phyloP scores from a whole-genome alignment of 2,797 vertebrate genomes.

The Chanos chanos region DNA sequence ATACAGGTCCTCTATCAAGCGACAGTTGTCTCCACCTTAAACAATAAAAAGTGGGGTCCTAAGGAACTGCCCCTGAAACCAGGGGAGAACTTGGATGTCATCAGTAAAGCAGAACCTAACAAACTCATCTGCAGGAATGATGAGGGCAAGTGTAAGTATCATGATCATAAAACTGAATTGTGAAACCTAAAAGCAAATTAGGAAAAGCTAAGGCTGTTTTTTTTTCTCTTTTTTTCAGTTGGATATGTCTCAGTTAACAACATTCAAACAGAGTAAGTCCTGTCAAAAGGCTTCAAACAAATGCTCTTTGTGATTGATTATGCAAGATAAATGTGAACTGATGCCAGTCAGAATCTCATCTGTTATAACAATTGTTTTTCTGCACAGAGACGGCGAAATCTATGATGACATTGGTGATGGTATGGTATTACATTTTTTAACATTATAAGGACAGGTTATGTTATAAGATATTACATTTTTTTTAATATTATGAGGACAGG shows the following conservation, averaged over 20 bases:
- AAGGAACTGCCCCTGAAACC: conserved; percentile 83
- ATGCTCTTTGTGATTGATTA: background rate
- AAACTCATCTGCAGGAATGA: conserved; percentile 88
- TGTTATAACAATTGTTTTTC: conserved; percentile 7
- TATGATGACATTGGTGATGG: conserved; percentile 91
- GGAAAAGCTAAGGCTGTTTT: background rate
- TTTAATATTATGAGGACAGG: too few relatives aligned
- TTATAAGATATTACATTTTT: too few relatives aligned
- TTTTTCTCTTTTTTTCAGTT: conserved; percentile 71
- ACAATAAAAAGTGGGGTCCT: conserved; percentile 73
- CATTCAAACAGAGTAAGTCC: conserved; percentile 80
- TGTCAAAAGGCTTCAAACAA: background rate
- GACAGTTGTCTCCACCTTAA: conserved; percentile 59
- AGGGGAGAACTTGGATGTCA: conserved; percentile 82
- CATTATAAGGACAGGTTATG: too few relatives aligned
- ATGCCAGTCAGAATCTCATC: too few relatives aligned
- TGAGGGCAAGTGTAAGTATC: conserved; percentile 89
- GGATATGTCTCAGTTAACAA: conserved; percentile 81
- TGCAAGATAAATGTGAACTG: background rate
- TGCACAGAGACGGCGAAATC: conserved; percentile 83
- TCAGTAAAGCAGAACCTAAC: conserved; percentile 74
- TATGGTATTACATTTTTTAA: conserved; percentile 50
- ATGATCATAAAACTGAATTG: conserved; percentile 12
- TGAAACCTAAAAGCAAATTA: conserved; percentile 13
- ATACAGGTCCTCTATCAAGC: conserved; percentile 81